phyloP scores from a whole-genome alignment of 2,113 vertebrate species.

The Glaucidium brasilianum region DNA sequence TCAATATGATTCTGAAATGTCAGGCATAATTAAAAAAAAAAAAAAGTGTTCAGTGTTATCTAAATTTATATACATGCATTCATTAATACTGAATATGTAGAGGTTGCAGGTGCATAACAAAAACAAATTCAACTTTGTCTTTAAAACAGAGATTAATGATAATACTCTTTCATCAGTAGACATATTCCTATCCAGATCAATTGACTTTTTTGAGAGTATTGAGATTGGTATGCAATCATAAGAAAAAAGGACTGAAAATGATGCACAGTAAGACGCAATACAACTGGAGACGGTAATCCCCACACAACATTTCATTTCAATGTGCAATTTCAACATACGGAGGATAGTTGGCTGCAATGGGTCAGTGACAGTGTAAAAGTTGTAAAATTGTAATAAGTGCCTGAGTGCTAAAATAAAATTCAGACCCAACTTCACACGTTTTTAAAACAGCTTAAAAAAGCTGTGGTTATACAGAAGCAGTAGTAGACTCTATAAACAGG shows the following conservation, averaged over 20 bases:
- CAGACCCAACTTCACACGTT: not conserved
- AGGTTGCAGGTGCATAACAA: not conserved
- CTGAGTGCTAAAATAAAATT: not conserved
- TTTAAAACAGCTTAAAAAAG: not conserved
- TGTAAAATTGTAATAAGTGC: not conserved
- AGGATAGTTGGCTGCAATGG: not conserved
- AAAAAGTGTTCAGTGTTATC: not conserved
- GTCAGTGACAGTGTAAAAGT: not conserved
- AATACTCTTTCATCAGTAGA: not conserved
- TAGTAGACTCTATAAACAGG: not conserved
- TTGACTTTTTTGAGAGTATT: not conserved
- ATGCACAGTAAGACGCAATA: not conserved
- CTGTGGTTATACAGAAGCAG: not conserved
- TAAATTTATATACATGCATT: not conserved
- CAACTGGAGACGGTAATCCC: rapidly evolving
- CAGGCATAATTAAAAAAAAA: not conserved
- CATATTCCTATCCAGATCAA: not conserved
- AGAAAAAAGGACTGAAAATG: not conserved
- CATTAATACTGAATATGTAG: not conserved
- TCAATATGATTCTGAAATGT: not conserved
- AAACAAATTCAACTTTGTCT: not conserved
- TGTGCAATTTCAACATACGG: not conserved
- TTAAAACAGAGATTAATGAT: not conserved
- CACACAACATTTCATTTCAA: not conserved
- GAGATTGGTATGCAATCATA: not conserved